Percentiles rank a stretch among this genome's conserved stretches.
Evolutionary conservation across 2,797 vertebrate genomes (phyloP).

Genomic region (Bovichtus diacanthus): DNA sequence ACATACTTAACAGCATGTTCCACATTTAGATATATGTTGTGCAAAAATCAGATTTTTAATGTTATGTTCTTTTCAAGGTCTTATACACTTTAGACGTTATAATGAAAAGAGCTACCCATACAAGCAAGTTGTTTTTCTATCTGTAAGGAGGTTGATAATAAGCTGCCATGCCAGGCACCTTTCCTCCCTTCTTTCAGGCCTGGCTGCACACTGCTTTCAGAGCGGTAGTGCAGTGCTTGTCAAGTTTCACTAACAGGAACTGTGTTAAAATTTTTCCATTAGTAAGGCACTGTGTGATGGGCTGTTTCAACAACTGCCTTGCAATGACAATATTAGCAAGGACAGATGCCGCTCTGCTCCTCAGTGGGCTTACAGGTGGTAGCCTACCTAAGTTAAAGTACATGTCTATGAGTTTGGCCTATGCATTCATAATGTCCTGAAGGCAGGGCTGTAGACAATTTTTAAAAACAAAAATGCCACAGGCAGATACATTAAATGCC

Average conservation of each 20-base stretch:
- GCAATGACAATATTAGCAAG: slow-evolving; percentile 5
- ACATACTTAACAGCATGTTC: not conserved
- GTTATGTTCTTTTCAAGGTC: not conserved
- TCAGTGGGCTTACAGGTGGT: slow-evolving; percentile 1
- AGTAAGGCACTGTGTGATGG: slow-evolving; percentile 14
- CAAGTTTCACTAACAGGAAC: slow-evolving; percentile 53
- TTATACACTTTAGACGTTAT: not conserved
- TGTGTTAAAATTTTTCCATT: slow-evolving; percentile 40
- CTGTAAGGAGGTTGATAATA: slow-evolving; percentile 57
- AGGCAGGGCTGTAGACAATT: not conserved
- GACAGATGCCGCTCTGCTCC: slow-evolving; percentile 20
- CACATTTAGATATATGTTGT: accelerated
- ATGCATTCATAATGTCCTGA: not conserved
- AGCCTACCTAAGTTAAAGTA: not conserved
- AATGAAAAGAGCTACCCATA: not conserved
- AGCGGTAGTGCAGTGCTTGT: slow-evolving; percentile 34
- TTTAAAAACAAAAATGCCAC: not conserved
- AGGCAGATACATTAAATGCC: not conserved
- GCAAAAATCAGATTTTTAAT: not conserved
- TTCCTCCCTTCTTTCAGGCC: slow-evolving; percentile 62
- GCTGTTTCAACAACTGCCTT: slow-evolving; percentile 16
- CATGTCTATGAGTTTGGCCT: not conserved
- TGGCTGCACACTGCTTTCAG: slow-evolving; percentile 65
- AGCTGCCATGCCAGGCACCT: slow-evolving; percentile 61
- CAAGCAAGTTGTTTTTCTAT: slow-evolving; percentile 16